Conservation (phyloP, 2,888 invertebrate species). For the Eurois occulta region DNA sequence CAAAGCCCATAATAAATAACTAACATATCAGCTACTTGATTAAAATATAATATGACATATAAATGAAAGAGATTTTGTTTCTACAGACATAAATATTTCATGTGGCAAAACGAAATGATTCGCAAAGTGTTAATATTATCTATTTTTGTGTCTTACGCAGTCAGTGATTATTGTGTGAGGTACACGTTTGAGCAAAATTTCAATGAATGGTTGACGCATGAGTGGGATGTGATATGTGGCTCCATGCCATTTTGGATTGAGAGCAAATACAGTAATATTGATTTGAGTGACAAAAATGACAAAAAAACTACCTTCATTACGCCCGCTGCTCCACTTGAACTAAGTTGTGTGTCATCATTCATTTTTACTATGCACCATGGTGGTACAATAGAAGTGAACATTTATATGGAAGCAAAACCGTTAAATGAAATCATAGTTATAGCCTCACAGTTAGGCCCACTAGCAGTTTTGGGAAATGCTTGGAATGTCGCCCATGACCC, state of each 20-base stretch:
- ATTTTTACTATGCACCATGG: neutral
- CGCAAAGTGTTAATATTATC: constrained; percentile 51
- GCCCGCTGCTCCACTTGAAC: constrained; percentile 30
- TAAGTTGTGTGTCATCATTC: constrained; percentile 32
- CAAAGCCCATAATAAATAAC: constrained; percentile 12
- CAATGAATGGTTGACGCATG: constrained; percentile 67
- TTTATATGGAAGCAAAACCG: constrained; percentile 11
- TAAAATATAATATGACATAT: constrained; percentile 44
- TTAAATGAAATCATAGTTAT: neutral
- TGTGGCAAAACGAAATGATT: constrained; percentile 56
- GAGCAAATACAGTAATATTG: constrained; percentile 41
- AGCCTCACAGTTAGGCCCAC: neutral
- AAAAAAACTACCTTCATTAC: constrained; percentile 70
- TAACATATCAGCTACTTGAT: constrained; percentile 49
- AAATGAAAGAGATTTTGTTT: constrained; percentile 57
- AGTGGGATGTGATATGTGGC: constrained; percentile 61
- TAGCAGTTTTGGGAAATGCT: neutral
- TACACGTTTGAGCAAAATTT: constrained; percentile 71
- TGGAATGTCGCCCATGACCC: neutral
- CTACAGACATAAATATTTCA: constrained; percentile 28
- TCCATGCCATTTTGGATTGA: constrained; percentile 65
- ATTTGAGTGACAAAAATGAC: constrained; percentile 54
- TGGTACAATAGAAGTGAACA: constrained; percentile 23
- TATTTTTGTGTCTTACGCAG: constrained; percentile 56
- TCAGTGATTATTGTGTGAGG: constrained; percentile 72